phyloP scores from a whole-genome alignment of 2,888 invertebrate genomes.

The Netelia inedita region DNA sequence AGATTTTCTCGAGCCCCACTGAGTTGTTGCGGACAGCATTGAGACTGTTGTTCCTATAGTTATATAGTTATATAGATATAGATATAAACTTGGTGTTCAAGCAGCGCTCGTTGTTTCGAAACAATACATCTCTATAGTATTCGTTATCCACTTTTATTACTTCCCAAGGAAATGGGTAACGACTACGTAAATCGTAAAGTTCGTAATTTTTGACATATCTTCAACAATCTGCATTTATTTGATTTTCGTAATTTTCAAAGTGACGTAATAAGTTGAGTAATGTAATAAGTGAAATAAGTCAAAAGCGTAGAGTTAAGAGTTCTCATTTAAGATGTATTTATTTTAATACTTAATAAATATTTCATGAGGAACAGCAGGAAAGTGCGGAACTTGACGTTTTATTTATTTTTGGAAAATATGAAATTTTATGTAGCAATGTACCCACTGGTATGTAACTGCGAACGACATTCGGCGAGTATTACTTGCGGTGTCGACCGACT shows the following conservation, averaged over 20 bases:
- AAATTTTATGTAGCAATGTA: neutral
- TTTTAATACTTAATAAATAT: too few relatives aligned
- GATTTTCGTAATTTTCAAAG: neutral
- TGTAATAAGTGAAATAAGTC: neutral
- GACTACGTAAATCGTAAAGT: too few relatives aligned
- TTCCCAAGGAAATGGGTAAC: too few relatives aligned
- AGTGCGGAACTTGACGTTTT: too few relatives aligned
- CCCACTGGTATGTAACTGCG: neutral
- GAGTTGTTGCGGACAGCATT: constrained; percentile 59
- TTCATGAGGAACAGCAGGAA: too few relatives aligned
- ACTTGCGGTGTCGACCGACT: constrained; percentile 11
- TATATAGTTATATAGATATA: constrained; percentile 17
- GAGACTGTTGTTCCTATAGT: constrained; percentile 29
- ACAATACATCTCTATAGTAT: too few relatives aligned
- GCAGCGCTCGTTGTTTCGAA: neutral
- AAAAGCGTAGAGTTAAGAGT: neutral
- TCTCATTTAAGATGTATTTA: too few relatives aligned
- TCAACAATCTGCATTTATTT: neutral
- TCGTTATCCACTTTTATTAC: too few relatives aligned
- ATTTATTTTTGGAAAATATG: too few relatives aligned
- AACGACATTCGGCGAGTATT: neutral
- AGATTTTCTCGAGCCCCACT: constrained; percentile 77
- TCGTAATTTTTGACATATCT: too few relatives aligned
- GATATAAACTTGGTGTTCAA: constrained; percentile 10
- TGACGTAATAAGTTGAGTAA: neutral